Evolutionary conservation across 2,113 vertebrate genomes (phyloP).

Genomic region (mouse (Mus musculus)): GRCm39 chr15:87051001-87051500

Average conservation of each 20-base stretch:
- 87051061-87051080: not conserved
- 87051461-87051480: rapidly evolving
- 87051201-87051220: not conserved
- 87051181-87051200: too few relatives aligned
- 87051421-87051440: rapidly evolving
- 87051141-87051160: too few relatives aligned
- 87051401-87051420: not conserved
- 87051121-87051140: too few relatives aligned
- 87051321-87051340: not conserved
- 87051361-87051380: rapidly evolving
- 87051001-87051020: not conserved
- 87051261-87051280: too few relatives aligned
- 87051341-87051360: rapidly evolving
- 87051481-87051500: not conserved
- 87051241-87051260: not conserved
- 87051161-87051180: too few relatives aligned
- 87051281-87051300: not conserved
- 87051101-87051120: too few relatives aligned
- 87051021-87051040: not conserved
- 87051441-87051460: not conserved
- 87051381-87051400: too few relatives aligned
- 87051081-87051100: too few relatives aligned
- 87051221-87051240: too few relatives aligned
- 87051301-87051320: not conserved
- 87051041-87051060: not conserved